Percentiles rank a stretch among this genome's conserved stretches.
phyloP scores from a whole-genome alignment of 2,888 invertebrate species.

The Euzetes globulus region DNA sequence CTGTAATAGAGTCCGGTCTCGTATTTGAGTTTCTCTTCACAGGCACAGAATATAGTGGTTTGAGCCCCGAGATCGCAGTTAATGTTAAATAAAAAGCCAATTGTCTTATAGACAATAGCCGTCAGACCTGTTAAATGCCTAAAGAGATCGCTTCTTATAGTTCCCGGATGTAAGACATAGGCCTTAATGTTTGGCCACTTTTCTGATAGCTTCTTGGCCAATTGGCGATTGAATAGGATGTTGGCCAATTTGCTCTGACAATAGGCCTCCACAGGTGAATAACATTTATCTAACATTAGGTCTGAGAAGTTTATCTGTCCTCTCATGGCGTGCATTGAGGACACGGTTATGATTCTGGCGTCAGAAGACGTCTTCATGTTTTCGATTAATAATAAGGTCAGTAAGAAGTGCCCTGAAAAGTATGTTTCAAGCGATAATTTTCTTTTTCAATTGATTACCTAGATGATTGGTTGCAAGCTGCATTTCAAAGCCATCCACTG shows the following conservation, averaged over 20 bases:
- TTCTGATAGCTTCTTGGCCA: conserved; percentile 45
- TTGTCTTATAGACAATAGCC: conserved; percentile 44
- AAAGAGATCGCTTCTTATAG: conserved; percentile 48
- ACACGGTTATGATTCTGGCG: conserved; percentile 43
- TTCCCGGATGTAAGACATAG: conserved; percentile 50
- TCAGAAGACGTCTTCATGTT: conserved; percentile 39
- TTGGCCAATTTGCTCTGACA: conserved; percentile 48
- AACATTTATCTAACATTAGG: conserved; percentile 43
- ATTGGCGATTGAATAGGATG: conserved; percentile 46
- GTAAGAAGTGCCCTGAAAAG: conserved; percentile 38
- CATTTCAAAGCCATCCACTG: no score
- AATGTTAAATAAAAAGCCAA: conserved; percentile 46
- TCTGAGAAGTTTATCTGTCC: conserved; percentile 45
- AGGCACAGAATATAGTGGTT: conserved; percentile 61
- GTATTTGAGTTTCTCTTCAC: conserved; percentile 45
- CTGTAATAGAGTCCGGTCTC: conserved; percentile 46
- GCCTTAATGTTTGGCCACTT: conserved; percentile 39
- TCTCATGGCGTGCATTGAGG: conserved; percentile 48
- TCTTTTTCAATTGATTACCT: no score
- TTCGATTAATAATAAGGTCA: conserved; percentile 38
- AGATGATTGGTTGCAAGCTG: no score
- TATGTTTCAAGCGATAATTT: no score
- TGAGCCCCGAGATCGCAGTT: conserved; percentile 55
- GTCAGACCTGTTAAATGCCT: conserved; percentile 46
- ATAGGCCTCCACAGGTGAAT: conserved; percentile 44